Percentiles rank a stretch among this genome's conserved stretches.
These are phyloP conservation scores for Schizothorax lantsangensis DNA, from an alignment of 2,797 vertebrate genomes.

Conservation along the genomic window DNA sequence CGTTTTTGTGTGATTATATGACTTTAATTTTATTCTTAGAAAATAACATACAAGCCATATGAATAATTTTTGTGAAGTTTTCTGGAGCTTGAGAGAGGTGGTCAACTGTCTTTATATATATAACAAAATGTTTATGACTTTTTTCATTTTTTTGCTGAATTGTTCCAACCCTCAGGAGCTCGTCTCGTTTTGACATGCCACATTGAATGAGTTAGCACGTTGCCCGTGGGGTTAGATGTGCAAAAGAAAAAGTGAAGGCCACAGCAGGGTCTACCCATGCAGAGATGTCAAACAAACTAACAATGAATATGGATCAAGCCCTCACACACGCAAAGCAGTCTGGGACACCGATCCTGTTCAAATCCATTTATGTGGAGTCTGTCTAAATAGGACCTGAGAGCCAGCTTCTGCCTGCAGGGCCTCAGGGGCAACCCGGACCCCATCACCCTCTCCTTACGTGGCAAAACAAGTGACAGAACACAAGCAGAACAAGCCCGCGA, in stretches of 20 bases:
- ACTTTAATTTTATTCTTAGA: background rate
- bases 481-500: conserved; percentile 41
- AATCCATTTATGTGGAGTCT: conserved; percentile 55
- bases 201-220: conserved; percentile 34
- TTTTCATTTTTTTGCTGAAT: background rate
- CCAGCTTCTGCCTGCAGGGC: conserved; percentile 51
- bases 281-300: conserved; percentile 43
- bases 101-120: background rate
- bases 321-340: conserved; percentile 28
- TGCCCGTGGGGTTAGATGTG: conserved; percentile 16
- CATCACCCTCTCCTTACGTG: conserved; percentile 45
- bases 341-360: conserved; percentile 49
- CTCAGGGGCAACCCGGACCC: conserved; percentile 37
- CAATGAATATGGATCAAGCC: conserved; percentile 63
- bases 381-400: conserved; percentile 59
- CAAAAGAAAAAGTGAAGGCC: conserved; percentile 16
- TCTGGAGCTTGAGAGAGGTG: background rate
- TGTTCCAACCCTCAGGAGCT: conserved; percentile 23
- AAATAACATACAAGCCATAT: background rate
- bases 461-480: conserved; percentile 56
- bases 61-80: background rate
- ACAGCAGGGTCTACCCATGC: conserved; percentile 7
- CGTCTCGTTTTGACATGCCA: conserved; percentile 37
- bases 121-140: background rate
- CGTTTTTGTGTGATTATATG: background rate